Percentiles rank a stretch among this genome's conserved stretches.
Conservation (phyloP, 2,797 vertebrate species). For the Zalophus californianus region DNA sequence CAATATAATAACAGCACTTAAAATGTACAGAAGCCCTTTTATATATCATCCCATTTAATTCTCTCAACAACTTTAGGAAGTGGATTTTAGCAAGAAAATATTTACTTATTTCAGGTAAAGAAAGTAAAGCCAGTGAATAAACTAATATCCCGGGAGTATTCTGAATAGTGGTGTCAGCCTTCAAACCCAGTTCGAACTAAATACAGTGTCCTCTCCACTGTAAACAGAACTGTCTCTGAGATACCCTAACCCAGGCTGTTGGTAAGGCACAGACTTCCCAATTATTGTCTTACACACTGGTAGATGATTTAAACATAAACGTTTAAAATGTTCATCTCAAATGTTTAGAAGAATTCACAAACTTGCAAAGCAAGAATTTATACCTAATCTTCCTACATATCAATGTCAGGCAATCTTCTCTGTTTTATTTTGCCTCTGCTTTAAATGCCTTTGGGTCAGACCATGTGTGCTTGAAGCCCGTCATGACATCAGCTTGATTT, state of each 20-base stretch:
- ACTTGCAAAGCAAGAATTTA: not conserved
- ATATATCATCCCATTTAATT: not conserved
- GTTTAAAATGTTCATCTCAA: not conserved
- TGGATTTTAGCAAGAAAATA: not conserved
- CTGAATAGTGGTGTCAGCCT: not conserved
- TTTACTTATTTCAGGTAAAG: not conserved
- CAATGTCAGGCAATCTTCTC: not conserved
- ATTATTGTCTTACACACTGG: not conserved
- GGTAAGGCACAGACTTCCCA: not conserved
- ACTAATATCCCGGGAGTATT: not conserved
- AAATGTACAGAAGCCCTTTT: not conserved
- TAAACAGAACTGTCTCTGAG: not conserved
- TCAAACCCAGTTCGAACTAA: not conserved
- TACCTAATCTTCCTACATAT: not conserved
- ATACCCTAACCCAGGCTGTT: not conserved
- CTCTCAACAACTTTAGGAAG: not conserved
- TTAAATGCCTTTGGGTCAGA: not conserved
- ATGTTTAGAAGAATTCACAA: not conserved
- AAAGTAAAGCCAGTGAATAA: not conserved
- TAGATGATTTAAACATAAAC: not conserved
- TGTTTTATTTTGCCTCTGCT: not conserved
- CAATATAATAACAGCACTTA: not conserved
- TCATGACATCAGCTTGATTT: not conserved
- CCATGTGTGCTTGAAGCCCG: not conserved
- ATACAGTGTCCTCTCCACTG: not conserved